A percentile compares a stretch with the other conserved stretches of the same genome.
phyloP scores from a whole-genome alignment of 1,140 invertebrate species.

The Drosophila trapezifrons region DNA sequence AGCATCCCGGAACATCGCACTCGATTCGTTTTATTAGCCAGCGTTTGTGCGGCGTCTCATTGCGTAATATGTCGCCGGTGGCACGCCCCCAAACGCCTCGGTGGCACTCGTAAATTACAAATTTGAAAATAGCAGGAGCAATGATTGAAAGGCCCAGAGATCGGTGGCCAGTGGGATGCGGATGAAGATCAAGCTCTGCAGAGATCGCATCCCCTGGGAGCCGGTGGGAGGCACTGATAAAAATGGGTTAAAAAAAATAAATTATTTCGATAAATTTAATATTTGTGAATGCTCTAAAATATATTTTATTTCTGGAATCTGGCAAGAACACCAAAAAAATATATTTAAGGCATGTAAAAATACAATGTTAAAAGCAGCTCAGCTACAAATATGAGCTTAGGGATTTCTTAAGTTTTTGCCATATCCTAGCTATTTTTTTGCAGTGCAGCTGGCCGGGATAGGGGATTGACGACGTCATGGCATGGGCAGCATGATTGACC shows the following conservation, averaged over 20 bases:
- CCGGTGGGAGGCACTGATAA: constrained; percentile 12
- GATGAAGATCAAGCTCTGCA: constrained; percentile 20
- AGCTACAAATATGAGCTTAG: neutral
- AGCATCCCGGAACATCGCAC: constrained; percentile 7
- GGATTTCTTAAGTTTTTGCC: neutral
- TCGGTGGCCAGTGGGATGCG: constrained; percentile 43
- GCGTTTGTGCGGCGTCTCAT: constrained; percentile 56
- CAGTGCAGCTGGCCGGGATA: neutral
- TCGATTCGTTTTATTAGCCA: constrained; percentile 74
- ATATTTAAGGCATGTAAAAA: neutral
- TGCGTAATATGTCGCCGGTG: constrained; percentile 77
- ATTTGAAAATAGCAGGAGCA: constrained; percentile 65
- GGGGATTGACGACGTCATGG: constrained; percentile 20
- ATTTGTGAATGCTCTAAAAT: neutral
- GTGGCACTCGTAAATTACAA: constrained; percentile 65
- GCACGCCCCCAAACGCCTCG: constrained; percentile 40
- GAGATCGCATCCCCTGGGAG: constrained; percentile 36
- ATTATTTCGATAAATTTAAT: neutral
- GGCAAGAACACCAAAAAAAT: no score
- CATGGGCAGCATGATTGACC: constrained; percentile 64
- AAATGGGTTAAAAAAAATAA: neutral
- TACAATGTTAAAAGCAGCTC: neutral
- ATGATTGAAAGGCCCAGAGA: constrained; percentile 72
- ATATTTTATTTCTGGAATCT: no score
- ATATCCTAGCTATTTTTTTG: neutral